Conservation (phyloP, 2,797 vertebrate genomes). For the Oophaga sylvatica region DNA sequence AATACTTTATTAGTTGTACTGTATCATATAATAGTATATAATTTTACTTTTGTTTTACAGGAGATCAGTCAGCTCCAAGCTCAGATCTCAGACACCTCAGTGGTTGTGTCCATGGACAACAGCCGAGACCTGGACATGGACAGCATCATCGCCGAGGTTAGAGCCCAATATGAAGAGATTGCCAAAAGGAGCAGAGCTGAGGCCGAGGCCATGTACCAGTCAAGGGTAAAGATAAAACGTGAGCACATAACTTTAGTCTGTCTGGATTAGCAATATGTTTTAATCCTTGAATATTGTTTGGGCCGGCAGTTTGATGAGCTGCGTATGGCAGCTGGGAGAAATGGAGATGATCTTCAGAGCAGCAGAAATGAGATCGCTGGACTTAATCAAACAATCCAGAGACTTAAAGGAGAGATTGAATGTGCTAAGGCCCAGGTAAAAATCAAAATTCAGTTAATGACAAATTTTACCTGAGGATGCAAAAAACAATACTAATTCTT, state of each 20-base stretch:
- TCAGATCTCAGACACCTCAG: conserved; percentile 81
- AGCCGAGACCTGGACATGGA: conserved; percentile 82
- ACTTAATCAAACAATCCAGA: conserved; percentile 84
- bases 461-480: neutral
- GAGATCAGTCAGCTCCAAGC: conserved; percentile 78
- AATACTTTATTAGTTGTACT: neutral
- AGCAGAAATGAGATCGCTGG: conserved; percentile 70
- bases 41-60: neutral
- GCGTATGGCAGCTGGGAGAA: conserved; percentile 66
- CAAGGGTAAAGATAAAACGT: conserved; percentile 72
- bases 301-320: conserved; percentile 73
- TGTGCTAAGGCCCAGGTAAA: conserved; percentile 77
- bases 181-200: conserved; percentile 79
- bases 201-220: conserved; percentile 82
- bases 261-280: neutral
- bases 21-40: too few relatives aligned
- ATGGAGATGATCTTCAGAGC: conserved; percentile 68
- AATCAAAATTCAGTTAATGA: neutral
- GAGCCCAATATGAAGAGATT: conserved; percentile 83
- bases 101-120: conserved; percentile 84
- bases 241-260: neutral
- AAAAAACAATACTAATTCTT: neutral
- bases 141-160: conserved; percentile 82
- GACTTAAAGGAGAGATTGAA: conserved; percentile 81
- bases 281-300: neutral